Evolutionary conservation across 37 sponge, comb jelly and placozoan species (phyloP).

Genomic region (Ephydatia muelleri): DNA sequence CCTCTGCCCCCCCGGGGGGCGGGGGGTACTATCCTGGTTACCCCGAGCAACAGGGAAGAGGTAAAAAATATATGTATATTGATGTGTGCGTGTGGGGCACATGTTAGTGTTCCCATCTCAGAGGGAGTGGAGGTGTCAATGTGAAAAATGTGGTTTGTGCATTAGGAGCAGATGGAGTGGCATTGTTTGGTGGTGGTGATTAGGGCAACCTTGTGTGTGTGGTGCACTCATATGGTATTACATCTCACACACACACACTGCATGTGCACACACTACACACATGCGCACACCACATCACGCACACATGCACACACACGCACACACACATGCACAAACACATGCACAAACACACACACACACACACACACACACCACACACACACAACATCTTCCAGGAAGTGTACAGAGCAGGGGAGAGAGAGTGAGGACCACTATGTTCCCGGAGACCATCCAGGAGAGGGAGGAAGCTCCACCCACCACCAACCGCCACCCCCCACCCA

Average conservation of each 20-base stretch:
- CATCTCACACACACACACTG: not conserved
- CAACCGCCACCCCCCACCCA: too few relatives aligned
- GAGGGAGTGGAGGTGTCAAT: not conserved
- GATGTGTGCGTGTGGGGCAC: too few relatives aligned
- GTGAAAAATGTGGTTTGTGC: not conserved
- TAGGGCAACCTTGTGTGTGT: not conserved
- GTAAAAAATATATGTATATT: too few relatives aligned
- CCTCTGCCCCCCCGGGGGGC: not conserved
- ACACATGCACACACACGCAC: not conserved
- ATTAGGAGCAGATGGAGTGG: too few relatives aligned
- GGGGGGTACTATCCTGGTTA: not conserved
- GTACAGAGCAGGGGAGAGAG: conserved; percentile 24
- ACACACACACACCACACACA: too few relatives aligned
- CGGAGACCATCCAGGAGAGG: conserved; percentile 25
- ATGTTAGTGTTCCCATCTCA: too few relatives aligned
- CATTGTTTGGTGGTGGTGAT: not conserved
- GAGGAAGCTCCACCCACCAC: conserved; percentile 30
- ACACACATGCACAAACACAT: not conserved
- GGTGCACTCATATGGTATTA: not conserved
- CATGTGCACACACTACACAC: not conserved
- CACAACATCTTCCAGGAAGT: conserved; percentile 2
- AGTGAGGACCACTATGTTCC: conserved; percentile 62
- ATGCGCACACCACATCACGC: not conserved
- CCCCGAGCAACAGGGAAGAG: conserved; percentile 28
- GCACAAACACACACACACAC: not conserved